Evolutionary conservation across 1,140 invertebrate genomes (phyloP).

Genomic region (Drosophila auraria): DNA sequence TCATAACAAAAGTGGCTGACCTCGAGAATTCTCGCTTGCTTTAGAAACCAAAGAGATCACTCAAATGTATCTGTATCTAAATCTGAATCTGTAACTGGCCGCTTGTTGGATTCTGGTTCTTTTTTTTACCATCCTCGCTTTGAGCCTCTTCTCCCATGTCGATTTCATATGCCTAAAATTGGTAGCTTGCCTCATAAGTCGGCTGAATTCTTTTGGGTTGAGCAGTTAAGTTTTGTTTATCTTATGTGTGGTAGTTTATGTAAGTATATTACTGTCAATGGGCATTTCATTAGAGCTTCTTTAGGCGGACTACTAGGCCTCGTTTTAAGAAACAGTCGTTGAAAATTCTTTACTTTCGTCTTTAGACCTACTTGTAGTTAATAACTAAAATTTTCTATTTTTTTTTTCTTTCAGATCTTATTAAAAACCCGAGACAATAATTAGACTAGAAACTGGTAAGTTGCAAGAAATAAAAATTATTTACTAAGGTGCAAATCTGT

Average conservation of each 20-base stretch:
- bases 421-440: slow-evolving; percentile 59
- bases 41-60: slow-evolving; percentile 57
- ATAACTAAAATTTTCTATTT: neutral
- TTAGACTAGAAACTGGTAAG: slow-evolving; percentile 50
- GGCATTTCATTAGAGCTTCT: slow-evolving; percentile 36
- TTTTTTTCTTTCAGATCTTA: slow-evolving; percentile 46
- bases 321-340: neutral
- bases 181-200: slow-evolving; percentile 57
- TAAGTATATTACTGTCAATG: slow-evolving; percentile 22
- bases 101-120: slow-evolving; percentile 20
- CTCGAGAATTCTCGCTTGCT: slow-evolving; percentile 65
- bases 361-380: neutral
- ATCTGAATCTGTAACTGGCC: slow-evolving; percentile 14
- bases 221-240: slow-evolving; percentile 42
- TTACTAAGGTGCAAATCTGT: neutral
- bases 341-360: neutral
- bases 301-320: slow-evolving; percentile 7
- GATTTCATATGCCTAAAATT: slow-evolving; percentile 57
- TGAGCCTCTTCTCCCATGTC: slow-evolving; percentile 40
- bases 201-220: slow-evolving; percentile 42
- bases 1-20: slow-evolving; percentile 71
- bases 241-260: slow-evolving; percentile 24
- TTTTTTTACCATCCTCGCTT: slow-evolving; percentile 20
- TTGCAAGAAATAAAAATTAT: neutral
- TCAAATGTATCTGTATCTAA: slow-evolving; percentile 54